Base-by-base conservation (phyloP, 2,113 vertebrate genomes). In the Pseudopipra pipra region DNA sequence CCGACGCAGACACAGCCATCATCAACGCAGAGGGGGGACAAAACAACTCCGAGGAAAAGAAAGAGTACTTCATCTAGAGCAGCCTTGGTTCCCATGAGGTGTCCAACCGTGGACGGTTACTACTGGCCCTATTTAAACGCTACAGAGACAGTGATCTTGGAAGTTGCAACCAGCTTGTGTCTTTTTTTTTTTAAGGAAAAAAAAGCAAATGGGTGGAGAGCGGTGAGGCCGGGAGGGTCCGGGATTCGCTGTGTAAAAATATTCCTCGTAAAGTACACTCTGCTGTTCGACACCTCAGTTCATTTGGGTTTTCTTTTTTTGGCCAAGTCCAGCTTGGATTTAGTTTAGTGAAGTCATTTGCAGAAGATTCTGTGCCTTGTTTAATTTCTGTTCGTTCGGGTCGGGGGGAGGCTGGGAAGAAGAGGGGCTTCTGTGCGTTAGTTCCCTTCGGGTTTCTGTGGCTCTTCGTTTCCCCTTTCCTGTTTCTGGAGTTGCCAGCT, bases 321-420 rank as follows among this genome's bases (percentile, higher is more conserved):
- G 95, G 97, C 98, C 98, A 96, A 98, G 98, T 98, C 98, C 97
- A 96, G 97, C 98, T 98, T 98, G 97, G 97, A 96, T 98, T 99
- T 99, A 98, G 98, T 99, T 99, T 98, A 97, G 97, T 98, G 99
- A 98, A 98, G 98, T 98, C 98, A 98, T 99, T 98, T 98, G 98
- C 98, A 99, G 99, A 99, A 98, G 98, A 99, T 99, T 99, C 98
- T 99, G 99, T 99, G 99, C 99, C 99, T 99, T 99, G 99, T 99
- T 99, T 98, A 98, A 98, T 98, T 98, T 98, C 97, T 98, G 98
- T 98, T 97, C 21, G 80, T 95, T 63, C 23, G 95, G 94, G 95
- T 90, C 79, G 83, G 92, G 93, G 93, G 95, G 95, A 87, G 94
- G 94, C 93, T 78, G 96, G 95, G 94, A 87, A 92, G 93, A 94